Evolutionary conservation across 2,797 vertebrate genomes (phyloP).

Genomic region (Poecilia wingei): DNA sequence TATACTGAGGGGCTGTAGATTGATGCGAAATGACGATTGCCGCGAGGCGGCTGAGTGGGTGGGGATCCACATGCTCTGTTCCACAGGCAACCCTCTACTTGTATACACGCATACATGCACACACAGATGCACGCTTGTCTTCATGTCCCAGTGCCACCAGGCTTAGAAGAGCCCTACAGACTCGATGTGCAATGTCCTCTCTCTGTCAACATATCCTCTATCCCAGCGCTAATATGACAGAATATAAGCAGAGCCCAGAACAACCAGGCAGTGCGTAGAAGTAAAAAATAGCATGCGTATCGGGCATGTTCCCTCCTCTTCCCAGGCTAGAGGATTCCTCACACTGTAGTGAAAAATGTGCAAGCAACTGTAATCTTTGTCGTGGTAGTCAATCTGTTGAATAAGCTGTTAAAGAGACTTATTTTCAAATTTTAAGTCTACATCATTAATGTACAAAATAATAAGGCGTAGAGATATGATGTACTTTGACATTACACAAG

Average conservation of each 20-base stretch:
- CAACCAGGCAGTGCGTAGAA: constrained; percentile 55
- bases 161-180: constrained; percentile 73
- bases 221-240: constrained; percentile 78
- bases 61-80: constrained; percentile 79
- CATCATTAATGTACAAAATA: not conserved
- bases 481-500: not conserved
- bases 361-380: constrained; percentile 8
- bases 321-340: constrained; percentile 40
- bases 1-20: constrained; percentile 83
- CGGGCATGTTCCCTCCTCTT: constrained; percentile 52
- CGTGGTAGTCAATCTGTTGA: constrained; percentile 14
- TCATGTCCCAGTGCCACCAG: constrained; percentile 76
- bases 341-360: constrained; percentile 10
- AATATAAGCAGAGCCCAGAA: constrained; percentile 74
- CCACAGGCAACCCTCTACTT: constrained; percentile 73
- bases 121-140: constrained; percentile 68
- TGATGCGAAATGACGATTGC: constrained; percentile 85
- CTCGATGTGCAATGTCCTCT: constrained; percentile 79
- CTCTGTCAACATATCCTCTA: constrained; percentile 79
- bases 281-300: constrained; percentile 51
- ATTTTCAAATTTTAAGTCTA: not conserved
- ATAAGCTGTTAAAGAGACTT: constrained; percentile 10
- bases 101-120: constrained; percentile 50
- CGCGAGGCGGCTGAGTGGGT: constrained; percentile 77
- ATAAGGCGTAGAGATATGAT: not conserved